Percentiles rank a stretch among this genome's conserved stretches.
Conservation (phyloP, 2,888 invertebrate genomes). For the Chesias legatella region DNA sequence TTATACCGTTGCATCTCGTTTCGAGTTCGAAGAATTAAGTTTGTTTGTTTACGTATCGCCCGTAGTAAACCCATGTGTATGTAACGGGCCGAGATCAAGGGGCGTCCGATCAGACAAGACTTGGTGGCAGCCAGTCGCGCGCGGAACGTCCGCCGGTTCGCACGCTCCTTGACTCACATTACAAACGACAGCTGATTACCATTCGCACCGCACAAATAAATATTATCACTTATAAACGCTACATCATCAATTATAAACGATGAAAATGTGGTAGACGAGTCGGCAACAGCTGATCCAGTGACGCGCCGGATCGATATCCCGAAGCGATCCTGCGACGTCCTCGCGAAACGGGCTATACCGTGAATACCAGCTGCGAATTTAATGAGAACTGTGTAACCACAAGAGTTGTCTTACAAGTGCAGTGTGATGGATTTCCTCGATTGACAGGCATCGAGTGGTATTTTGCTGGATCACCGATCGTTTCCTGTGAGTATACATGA, state of each 20-base stretch:
- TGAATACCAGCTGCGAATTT: constrained; percentile 60
- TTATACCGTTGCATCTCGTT: constrained; percentile 31
- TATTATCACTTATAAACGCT: constrained; percentile 38
- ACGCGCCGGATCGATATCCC: constrained; percentile 61
- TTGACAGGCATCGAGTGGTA: constrained; percentile 53
- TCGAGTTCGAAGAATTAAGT: constrained; percentile 33
- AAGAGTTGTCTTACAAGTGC: constrained; percentile 52
- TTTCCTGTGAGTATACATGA: constrained; percentile 47
- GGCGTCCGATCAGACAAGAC: constrained; percentile 25
- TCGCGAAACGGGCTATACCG: constrained; percentile 51
- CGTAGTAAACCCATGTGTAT: constrained; percentile 69
- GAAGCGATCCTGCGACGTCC: constrained; percentile 51
- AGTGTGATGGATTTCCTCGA: constrained; percentile 67
- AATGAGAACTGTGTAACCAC: constrained; percentile 36
- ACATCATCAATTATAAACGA: constrained; percentile 26
- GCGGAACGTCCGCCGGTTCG: constrained; percentile 60
- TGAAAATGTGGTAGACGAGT: constrained; percentile 28
- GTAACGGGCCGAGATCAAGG: constrained; percentile 55
- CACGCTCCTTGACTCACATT: constrained; percentile 39
- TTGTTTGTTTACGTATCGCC: constrained; percentile 74
- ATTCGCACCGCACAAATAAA: constrained; percentile 47
- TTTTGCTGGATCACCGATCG: constrained; percentile 47
- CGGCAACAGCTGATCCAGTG: constrained; percentile 37
- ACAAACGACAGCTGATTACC: constrained; percentile 60
- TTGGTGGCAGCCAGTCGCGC: constrained; percentile 56